Base-by-base conservation (phyloP, 2,113 vertebrate genomes). In the Ciconia stormi region DNA sequence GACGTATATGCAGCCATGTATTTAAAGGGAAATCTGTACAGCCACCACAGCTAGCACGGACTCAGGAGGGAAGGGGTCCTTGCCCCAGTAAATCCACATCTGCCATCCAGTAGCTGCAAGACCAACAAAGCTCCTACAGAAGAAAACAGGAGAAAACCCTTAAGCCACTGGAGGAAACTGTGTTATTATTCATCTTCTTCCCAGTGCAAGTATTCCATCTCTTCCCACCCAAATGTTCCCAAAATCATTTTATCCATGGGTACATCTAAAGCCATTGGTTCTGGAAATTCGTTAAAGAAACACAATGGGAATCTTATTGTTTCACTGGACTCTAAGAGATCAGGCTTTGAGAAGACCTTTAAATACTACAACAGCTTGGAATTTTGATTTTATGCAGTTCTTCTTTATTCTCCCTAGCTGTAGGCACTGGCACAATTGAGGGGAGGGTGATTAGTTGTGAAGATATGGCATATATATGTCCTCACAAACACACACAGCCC, bases 91-190 rank as follows among this genome's bases (percentile, higher is more conserved):
- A 88, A 90, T 46, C 87, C 3, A 46, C 95, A 95, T 95, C 93
- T 91, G 92, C 82, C 78, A 77, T 25, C 78, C 92, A 93, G 90
- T 95, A 97, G 95, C 92, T 96, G 95, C 95, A 93, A 49, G 58
- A 71, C 29, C 93, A 94, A 92, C 93, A 97, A 96, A 96, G 93
- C 74, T 86, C 46, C 62, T 49, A 94, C 90, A 83, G 74, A 97
- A 66, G 90, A 80, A 61, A 96, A 82, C 74, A 77, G 34, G 76
- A 85, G 78, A 38, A 93, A 90, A 81, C 47, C 73, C 63, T 90
- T 49, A 66, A 83, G 69, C 27, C 20, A 9, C 55, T 67, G 73
- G 53, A 96, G 80, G 77, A 97, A 89, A 87, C 42, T 32, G 26
- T 67, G 59, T 25, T 73, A 30, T 66, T 89, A 71, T 71, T 90